Conservation (phyloP, 2,113 vertebrate species). For the Rattus rattus region DNA sequence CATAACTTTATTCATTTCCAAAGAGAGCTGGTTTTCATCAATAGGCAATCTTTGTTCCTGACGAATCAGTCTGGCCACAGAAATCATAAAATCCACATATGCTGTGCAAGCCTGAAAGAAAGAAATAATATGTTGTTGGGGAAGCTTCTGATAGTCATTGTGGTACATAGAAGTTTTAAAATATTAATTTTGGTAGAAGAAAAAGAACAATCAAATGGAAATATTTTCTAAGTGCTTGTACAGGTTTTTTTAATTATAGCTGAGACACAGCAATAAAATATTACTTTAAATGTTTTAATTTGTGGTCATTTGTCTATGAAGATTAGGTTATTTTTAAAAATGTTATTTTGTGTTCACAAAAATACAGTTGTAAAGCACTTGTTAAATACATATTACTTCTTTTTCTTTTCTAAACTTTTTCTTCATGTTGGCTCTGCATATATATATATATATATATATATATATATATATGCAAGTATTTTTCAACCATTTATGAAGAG, state of each 20-base stretch:
- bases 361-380: slow-evolving; percentile 34
- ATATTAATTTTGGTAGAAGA: slow-evolving; percentile 33
- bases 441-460: too few relatives aligned
- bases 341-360: slow-evolving; percentile 45
- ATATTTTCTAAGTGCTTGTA: background rate
- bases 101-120: slow-evolving; percentile 91
- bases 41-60: slow-evolving; percentile 87
- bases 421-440: background rate
- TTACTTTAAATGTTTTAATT: background rate
- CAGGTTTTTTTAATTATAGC: slow-evolving; percentile 17
- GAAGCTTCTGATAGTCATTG: slow-evolving; percentile 26
- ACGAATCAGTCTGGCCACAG: slow-evolving; percentile 93
- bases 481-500: background rate
- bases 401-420: background rate
- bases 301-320: background rate
- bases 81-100: slow-evolving; percentile 94
- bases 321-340: background rate
- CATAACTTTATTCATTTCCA: slow-evolving; percentile 91
- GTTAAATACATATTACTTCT: background rate
- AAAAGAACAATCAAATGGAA: slow-evolving; percentile 53
- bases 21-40: slow-evolving; percentile 85
- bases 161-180: background rate
- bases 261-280: background rate
- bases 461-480: background rate
- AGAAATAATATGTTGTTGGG: slow-evolving; percentile 51